Evolutionary conservation across 1,140 invertebrate species (phyloP), one percentile per base, ranked within the genome.

Genomic region (Lutraria rhynchaena): DNA sequence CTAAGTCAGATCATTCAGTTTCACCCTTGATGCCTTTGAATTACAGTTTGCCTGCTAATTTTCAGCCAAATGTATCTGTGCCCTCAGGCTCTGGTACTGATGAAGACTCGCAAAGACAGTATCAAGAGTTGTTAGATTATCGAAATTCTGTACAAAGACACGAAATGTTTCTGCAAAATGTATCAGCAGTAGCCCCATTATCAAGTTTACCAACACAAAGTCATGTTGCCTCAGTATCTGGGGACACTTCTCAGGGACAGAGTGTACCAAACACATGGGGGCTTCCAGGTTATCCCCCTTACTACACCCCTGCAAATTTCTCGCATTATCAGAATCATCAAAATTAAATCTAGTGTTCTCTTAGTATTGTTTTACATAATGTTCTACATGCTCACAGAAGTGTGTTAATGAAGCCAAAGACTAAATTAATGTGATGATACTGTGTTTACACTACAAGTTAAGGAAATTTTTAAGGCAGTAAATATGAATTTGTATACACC

Each of bases 301-400:
- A 77, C 33, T 77, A 77, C 46, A 77, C 44, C 41, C 49, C 44
- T 22, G 60, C 60, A 53, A 63, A 77, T 46, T 77, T 77, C 44
- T 57, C 75, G 37, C 60, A 67, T 49, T 77, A 65, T 67, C 75
- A 65, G 24, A 61, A 61, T 65, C 75, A 58, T 51, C 75, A 63
- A 24, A 77, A 44, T 41, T 77, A 55, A 33, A n/a, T n/a, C n/a
- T n/a, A n/a, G n/a, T n/a, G n/a, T n/a, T n/a, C n/a, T n/a, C n/a
- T n/a, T n/a, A n/a, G n/a, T n/a, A n/a, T n/a, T n/a, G n/a, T n/a
- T n/a, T n/a, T 11, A 49, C 11, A 19, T 49, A 11, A 11, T 49
- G 44, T 49, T 11, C 44, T 49, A 49, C 44, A 49, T 49, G 9
- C 11, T 11, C 9, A 11, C 19, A 19, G 11, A 49, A 19, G 44